Evolutionary conservation across 2,888 invertebrate species (phyloP), one percentile per base, ranked within the genome.

Genomic region (Tenthredo distinguenda): DNA sequence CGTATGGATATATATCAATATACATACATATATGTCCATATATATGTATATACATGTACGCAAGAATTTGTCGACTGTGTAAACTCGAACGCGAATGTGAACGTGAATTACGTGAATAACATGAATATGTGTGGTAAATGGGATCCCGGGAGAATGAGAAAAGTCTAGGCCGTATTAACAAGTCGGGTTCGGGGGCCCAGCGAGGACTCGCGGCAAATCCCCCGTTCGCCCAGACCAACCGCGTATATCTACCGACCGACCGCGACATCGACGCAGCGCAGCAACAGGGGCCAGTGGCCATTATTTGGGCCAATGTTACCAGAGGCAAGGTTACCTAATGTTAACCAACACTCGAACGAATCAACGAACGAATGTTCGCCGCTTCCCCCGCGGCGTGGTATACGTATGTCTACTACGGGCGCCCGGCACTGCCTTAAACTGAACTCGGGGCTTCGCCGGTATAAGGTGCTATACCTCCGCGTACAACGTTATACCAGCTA

Each of bases 301-400:
- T 89, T 90, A 92, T 92, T 89, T 88, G 89, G 92, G 92, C 90
- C 92, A 92, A 92, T 92, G 92, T 92, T 92, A 91, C 87, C 89
- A 68, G 81, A 79, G 26, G 55, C 82, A 83, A 83, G 82, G 76
- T 85, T 85, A 72, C 85, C 74, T 84, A 84, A 85, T 72, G 82
- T 83, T 83, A 65, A 83, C 82, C 68, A 68, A 83, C 34, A 68
- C 55, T 62, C 62, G 81, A 55, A 77, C 31, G 50, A 50, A 50
- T 10, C 2, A 43, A 50, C 76, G 15, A 18, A 47, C 26, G 31
- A 37, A 40, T n/a, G 26, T 21, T 50, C 50, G 34, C 15, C 50
- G 34, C 6, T 37, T 40, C 15, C 58, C 34, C 40, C 58, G 37
- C 58, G 26, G 5, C 50, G 47, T 12, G 26, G 12, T 34, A 34